A percentile compares a stretch with the other conserved stretches of the same genome.
These are phyloP conservation scores for Drosophila grimshawi DNA, from an alignment of 1,140 invertebrate species.

Conservation along the genomic window DNA sequence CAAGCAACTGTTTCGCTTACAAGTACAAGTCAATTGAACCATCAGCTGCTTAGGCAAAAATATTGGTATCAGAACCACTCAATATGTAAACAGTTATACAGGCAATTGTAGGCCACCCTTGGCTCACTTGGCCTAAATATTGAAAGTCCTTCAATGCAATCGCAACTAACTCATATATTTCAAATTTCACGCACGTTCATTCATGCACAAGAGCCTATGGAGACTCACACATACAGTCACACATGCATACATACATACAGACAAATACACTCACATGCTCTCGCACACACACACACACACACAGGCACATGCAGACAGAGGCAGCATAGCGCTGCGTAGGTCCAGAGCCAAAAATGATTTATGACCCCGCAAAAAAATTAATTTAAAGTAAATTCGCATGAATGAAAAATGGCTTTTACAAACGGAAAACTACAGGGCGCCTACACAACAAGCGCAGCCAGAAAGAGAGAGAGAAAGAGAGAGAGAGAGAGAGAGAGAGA, in stretches of 20 bases:
- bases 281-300: conserved; percentile 1
- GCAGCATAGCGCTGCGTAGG: conserved; percentile 53
- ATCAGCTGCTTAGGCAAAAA: not conserved
- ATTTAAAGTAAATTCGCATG: conserved; percentile 84
- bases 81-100: not conserved
- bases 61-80: not conserved
- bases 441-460: conserved; percentile 25
- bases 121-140: conserved; percentile 45
- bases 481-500: not conserved
- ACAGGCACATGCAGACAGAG: conserved; percentile 16
- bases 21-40: not conserved
- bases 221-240: conserved; percentile 15
- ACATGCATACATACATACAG: conserved; percentile 13
- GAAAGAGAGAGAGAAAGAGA: conserved; percentile 19
- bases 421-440: conserved; percentile 76
- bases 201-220: conserved; percentile 58
- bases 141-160: conserved; percentile 29
- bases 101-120: conserved; percentile 3
- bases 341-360: conserved; percentile 80
- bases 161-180: conserved; percentile 53
- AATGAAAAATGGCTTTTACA: conserved; percentile 84
- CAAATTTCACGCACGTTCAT: conserved; percentile 57
- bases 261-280: not conserved
- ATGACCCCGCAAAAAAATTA: conserved; percentile 82
- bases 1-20: too few species aligned